phyloP scores from a whole-genome alignment of 2,888 invertebrate species.

The Lypha dubia region DNA sequence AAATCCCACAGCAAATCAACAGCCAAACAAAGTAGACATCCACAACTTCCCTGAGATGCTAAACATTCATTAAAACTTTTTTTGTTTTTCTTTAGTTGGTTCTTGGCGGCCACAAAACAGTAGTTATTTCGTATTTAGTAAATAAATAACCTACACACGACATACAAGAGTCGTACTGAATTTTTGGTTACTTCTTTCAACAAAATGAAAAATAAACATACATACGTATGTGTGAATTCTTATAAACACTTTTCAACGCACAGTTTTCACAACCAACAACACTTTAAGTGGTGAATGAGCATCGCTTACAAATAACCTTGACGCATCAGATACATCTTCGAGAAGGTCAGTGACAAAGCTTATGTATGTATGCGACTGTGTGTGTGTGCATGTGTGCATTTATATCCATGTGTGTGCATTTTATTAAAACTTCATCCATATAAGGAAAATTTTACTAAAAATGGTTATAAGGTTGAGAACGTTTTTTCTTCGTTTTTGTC shows the following conservation, averaged over 20 bases:
- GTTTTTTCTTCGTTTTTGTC: neutral
- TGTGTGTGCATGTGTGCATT: neutral
- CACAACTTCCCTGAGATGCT: neutral
- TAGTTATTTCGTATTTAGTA: constrained; percentile 26
- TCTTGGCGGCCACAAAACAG: constrained; percentile 1
- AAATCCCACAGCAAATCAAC: constrained; percentile 2
- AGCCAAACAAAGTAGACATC: neutral
- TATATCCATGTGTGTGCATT: constrained; percentile 8
- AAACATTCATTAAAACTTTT: constrained; percentile 19
- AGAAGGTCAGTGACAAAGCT: constrained; percentile 72
- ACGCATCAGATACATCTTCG: constrained; percentile 64
- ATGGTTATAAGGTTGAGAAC: constrained; percentile 49
- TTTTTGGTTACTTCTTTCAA: constrained; percentile 61
- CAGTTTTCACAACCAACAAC: constrained; percentile 7
- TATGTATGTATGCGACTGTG: neutral
- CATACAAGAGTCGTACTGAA: constrained; percentile 47
- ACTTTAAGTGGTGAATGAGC: constrained; percentile 23
- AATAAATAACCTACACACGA: constrained; percentile 35
- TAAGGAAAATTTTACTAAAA: constrained; percentile 63
- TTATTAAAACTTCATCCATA: constrained; percentile 46
- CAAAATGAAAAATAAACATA: constrained; percentile 18
- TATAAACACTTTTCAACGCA: constrained; percentile 29
- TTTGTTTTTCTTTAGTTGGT: neutral
- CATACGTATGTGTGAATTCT: too few relatives aligned
- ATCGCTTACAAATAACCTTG: constrained; percentile 67